These are phyloP conservation scores for Agrotis segetum DNA, from an alignment of 2,888 invertebrate species.

Conservation along the genomic window DNA sequence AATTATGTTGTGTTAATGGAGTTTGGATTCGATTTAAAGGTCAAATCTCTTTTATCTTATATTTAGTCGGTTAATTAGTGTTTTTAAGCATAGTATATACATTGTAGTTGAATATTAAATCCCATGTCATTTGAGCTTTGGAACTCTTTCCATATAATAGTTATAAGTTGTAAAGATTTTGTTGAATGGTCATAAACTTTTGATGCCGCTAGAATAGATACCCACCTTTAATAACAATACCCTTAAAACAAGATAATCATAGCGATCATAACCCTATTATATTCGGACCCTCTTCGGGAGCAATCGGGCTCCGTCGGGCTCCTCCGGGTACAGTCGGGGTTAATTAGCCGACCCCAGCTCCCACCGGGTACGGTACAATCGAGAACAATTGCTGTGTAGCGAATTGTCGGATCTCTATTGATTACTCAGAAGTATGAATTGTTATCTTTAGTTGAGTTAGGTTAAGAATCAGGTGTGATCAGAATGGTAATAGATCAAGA, in stretches of 20 bases:
- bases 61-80: background rate
- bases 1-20: conserved; percentile 24
- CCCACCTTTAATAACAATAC: conserved; percentile 45
- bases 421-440: conserved; percentile 26
- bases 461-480: background rate
- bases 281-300: conserved; percentile 37
- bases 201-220: conserved; percentile 10
- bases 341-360: conserved; percentile 73
- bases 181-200: background rate
- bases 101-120: background rate
- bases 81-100: background rate
- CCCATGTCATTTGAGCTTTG: background rate
- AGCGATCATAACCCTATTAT: conserved; percentile 58
- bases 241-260: conserved; percentile 56
- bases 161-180: background rate
- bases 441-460: background rate
- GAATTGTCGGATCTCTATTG: conserved; percentile 34
- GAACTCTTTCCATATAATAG: background rate
- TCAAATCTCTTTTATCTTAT: background rate
- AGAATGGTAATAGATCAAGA: background rate
- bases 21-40: conserved; percentile 9
- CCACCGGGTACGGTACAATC: conserved; percentile 45
- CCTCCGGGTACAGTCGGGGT: conserved; percentile 71
- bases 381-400: conserved; percentile 43
- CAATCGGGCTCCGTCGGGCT: conserved; percentile 18